These are phyloP conservation scores for Zoroaster sp. DNA, from an alignment of 53 echinoderm and acorn worm species.

Conservation along the genomic window DNA sequence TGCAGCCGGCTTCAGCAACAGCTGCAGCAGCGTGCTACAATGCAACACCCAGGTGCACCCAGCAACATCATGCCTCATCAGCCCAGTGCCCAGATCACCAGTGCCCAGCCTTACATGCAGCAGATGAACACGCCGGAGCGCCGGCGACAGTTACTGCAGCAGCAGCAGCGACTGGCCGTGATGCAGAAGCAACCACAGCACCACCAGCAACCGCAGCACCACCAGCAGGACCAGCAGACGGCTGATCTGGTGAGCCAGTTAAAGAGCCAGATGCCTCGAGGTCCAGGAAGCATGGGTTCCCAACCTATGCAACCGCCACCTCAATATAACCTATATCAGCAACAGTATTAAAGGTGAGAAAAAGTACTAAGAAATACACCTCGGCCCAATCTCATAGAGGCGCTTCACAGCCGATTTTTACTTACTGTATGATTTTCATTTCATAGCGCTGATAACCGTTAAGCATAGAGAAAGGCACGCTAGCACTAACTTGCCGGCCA, in stretches of 20 bases:
- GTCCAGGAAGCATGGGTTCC: slow-evolving; percentile 13
- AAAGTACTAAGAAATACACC: no score
- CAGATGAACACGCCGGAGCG: neutral
- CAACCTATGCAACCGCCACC: slow-evolving; percentile 45
- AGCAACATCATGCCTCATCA: slow-evolving; percentile 25
- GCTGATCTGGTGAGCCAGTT: slow-evolving; percentile 47
- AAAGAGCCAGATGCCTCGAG: slow-evolving; percentile 55
- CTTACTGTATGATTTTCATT: no score
- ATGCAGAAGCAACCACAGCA: slow-evolving; percentile 57
- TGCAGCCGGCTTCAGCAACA: slow-evolving; percentile 33
- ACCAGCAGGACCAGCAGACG: slow-evolving; percentile 57
- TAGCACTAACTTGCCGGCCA: no score
- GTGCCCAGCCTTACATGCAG: slow-evolving; percentile 50
- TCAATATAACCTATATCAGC: slow-evolving; percentile 53
- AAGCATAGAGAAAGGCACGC: no score
- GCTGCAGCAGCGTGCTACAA: slow-evolving; percentile 28
- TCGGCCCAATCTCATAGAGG: no score
- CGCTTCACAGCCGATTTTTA: no score
- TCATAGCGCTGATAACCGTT: no score
- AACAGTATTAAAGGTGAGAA: neutral
- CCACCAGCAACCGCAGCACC: slow-evolving; percentile 21
- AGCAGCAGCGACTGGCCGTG: slow-evolving; percentile 28
- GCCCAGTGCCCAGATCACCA: slow-evolving; percentile 15
- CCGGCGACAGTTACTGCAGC: neutral
- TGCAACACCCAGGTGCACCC: slow-evolving; percentile 12